Evolutionary conservation across 2,888 invertebrate genomes (phyloP).

Genomic region (Esperia sulphurella): DNA sequence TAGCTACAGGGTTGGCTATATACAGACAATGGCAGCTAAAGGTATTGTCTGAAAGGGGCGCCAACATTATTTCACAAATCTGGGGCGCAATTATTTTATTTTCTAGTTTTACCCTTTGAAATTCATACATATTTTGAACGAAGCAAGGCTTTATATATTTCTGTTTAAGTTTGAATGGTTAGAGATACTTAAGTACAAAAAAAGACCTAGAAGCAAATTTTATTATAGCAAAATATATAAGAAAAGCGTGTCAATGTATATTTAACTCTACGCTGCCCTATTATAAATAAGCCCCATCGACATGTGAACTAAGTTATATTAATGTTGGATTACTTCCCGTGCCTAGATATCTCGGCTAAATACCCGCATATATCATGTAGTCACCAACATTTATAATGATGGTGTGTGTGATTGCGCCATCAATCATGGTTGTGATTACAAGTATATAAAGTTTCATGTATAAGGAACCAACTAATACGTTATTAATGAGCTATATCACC

Average conservation of each 20-base stretch:
- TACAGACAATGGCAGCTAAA: not conserved
- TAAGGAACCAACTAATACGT: not conserved
- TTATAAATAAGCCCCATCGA: not conserved
- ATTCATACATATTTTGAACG: too few relatives aligned
- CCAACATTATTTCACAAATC: too few relatives aligned
- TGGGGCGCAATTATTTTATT: not conserved
- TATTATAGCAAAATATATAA: too few relatives aligned
- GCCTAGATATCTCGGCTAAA: not conserved
- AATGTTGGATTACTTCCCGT: not conserved
- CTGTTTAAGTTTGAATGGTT: too few relatives aligned
- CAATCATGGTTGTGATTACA: not conserved
- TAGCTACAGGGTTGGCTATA: not conserved
- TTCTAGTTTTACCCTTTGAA: not conserved
- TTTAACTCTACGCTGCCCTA: not conserved
- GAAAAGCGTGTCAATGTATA: not conserved
- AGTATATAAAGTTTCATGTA: not conserved
- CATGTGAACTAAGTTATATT: not conserved
- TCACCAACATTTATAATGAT: not conserved
- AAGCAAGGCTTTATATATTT: too few relatives aligned
- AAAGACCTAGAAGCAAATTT: too few relatives aligned
- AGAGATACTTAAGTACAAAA: too few relatives aligned
- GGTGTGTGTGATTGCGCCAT: not conserved
- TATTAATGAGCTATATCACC: not conserved
- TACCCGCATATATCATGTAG: constrained; percentile 1
- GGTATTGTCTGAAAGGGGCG: too few relatives aligned